Conservation (phyloP, 2,888 invertebrate species). For the Hipparchia semele region DNA sequence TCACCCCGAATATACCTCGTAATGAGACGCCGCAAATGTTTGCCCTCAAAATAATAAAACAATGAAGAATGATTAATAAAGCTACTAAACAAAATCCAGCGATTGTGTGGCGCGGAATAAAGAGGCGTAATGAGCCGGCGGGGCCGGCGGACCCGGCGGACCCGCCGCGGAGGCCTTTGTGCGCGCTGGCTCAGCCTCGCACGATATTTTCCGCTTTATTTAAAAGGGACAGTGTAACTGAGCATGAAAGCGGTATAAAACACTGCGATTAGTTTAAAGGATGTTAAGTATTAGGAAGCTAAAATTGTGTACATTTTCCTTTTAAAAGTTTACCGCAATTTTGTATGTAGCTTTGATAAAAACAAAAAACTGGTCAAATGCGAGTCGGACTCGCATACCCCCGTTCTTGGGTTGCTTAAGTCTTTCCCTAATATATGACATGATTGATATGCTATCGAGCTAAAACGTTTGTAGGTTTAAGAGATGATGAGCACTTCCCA, state of each 20-base stretch:
- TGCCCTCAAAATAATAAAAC: constrained; percentile 28
- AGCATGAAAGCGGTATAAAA: constrained; percentile 20
- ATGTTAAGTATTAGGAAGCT: constrained; percentile 7
- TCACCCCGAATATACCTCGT: neutral
- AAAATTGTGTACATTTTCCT: neutral
- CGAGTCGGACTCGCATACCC: too few relatives aligned
- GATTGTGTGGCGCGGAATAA: constrained; percentile 25
- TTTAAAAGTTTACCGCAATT: neutral
- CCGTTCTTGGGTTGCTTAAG: too few relatives aligned
- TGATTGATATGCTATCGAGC: too few relatives aligned
- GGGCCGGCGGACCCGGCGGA: neutral
- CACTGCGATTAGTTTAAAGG: constrained; percentile 14
- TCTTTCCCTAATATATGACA: too few relatives aligned
- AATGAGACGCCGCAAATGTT: constrained; percentile 29
- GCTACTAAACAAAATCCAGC: constrained; percentile 23
- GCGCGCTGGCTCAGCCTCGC: constrained; percentile 25
- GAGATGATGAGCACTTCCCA: too few relatives aligned
- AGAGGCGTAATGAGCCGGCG: constrained; percentile 29
- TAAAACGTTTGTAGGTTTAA: too few relatives aligned
- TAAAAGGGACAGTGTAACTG: constrained; percentile 20
- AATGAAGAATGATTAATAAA: constrained; percentile 32
- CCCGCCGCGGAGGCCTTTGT: neutral
- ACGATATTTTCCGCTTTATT: constrained; percentile 24
- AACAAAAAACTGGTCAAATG: too few relatives aligned
- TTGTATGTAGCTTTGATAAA: neutral